These are phyloP conservation scores for Cantharis rustica DNA, from an alignment of 2,888 invertebrate genomes.

Conservation along the genomic window DNA sequence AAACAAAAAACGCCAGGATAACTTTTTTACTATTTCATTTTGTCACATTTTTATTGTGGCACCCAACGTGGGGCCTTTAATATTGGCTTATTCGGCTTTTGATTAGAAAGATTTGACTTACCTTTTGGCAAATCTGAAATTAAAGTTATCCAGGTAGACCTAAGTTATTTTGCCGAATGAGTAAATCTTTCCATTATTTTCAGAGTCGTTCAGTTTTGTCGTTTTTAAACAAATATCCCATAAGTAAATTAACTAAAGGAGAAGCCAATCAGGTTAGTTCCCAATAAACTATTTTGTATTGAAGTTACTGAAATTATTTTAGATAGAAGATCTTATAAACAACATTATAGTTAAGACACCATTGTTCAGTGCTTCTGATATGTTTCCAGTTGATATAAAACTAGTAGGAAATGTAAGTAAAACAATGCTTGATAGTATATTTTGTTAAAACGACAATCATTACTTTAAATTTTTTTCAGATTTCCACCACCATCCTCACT, in stretches of 20 bases:
- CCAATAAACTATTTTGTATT: too few relatives aligned
- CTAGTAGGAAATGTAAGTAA: not conserved
- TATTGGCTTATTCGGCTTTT: too few relatives aligned
- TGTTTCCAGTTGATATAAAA: not conserved
- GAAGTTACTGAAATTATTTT: not conserved
- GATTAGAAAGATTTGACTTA: too few relatives aligned
- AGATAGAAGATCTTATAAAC: not conserved
- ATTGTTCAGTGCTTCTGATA: not conserved
- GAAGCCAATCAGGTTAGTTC: not conserved
- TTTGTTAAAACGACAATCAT: too few relatives aligned
- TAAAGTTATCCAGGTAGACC: not conserved
- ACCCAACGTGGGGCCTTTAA: too few relatives aligned
- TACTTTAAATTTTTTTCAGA: not conserved
- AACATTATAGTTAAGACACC: not conserved
- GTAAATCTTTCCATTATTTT: not conserved
- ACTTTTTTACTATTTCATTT: too few relatives aligned
- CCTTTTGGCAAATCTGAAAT: too few relatives aligned
- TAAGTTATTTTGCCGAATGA: not conserved
- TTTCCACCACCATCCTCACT: not conserved
- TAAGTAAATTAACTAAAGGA: not conserved
- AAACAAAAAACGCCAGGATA: not conserved
- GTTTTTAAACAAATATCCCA: not conserved
- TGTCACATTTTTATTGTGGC: too few relatives aligned
- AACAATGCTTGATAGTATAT: too few relatives aligned
- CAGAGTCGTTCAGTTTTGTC: not conserved